These are phyloP conservation scores for Copidosoma floridanum DNA, from an alignment of 1,140 invertebrate species.

Conservation along the genomic window DNA sequence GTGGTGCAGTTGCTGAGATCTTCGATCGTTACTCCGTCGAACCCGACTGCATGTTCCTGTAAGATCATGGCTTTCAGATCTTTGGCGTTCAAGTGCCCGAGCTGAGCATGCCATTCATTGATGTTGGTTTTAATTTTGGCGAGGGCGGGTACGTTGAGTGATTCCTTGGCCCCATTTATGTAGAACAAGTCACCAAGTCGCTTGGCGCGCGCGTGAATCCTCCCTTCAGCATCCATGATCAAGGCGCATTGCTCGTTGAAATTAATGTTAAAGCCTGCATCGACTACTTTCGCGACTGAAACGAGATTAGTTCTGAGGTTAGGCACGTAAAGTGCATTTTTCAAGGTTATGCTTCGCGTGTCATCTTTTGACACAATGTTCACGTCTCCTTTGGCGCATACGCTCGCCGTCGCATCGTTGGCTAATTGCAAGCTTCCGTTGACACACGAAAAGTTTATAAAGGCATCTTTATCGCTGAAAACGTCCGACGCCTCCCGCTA, in stretches of 20 bases:
- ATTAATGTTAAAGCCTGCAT: background rate
- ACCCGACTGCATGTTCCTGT: no score
- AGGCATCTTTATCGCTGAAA: constrained; percentile 18
- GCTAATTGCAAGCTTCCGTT: constrained; percentile 22
- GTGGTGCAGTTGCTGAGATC: no score
- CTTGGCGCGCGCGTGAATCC: background rate
- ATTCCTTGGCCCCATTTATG: background rate
- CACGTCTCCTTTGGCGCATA: no score
- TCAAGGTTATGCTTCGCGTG: background rate
- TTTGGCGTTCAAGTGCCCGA: no score
- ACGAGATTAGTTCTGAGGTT: no score
- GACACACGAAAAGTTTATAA: constrained; percentile 4
- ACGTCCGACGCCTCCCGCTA: constrained; percentile 21
- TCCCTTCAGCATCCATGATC: background rate
- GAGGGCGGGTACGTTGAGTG: background rate
- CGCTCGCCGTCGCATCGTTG: constrained; percentile 10
- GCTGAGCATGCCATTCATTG: no score
- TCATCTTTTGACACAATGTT: background rate
- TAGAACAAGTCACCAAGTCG: background rate
- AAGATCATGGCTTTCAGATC: no score
- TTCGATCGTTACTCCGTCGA: background rate
- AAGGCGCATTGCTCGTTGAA: background rate
- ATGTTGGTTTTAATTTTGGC: background rate
- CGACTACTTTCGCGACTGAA: no score
- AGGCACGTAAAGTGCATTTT: constrained; percentile 1